A percentile compares a stretch with the other conserved stretches of the same genome.
These are phyloP conservation scores for Drosophila mauritiana DNA, from an alignment of 1,140 invertebrate species.

Conservation along the genomic window DNA sequence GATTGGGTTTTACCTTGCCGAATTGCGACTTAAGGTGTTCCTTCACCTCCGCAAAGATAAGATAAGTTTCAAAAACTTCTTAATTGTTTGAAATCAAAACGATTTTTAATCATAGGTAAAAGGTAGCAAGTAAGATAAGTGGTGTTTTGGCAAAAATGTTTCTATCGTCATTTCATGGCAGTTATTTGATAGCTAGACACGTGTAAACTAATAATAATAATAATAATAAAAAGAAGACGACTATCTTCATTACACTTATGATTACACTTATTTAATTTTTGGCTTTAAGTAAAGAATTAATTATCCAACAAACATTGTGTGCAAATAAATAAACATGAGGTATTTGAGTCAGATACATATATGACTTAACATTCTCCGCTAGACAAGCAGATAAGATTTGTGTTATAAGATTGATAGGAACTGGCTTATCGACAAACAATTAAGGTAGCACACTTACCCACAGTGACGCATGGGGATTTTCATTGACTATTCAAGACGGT, in stretches of 20 bases:
- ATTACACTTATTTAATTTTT: no score
- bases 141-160: neutral
- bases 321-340: neutral
- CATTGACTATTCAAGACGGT: conserved; percentile 11
- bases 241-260: no score
- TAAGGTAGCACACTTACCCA: neutral
- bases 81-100: neutral
- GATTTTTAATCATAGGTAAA: neutral
- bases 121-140: neutral
- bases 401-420: conserved; percentile 7
- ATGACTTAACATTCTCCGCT: conserved; percentile 7
- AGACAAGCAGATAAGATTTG: conserved; percentile 17
- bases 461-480: conserved; percentile 34
- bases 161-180: no score
- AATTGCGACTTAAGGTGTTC: neutral
- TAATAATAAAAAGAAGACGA: no score
- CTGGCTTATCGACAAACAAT: conserved; percentile 28
- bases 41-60: neutral
- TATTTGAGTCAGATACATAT: conserved; percentile 4
- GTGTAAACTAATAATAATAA: no score
- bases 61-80: neutral
- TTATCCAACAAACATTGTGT: no score
- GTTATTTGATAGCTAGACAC: no score
- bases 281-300: no score
- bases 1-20: neutral